Base-by-base conservation (phyloP, 2,888 invertebrate species). In the Cristatella mucedo region DNA sequence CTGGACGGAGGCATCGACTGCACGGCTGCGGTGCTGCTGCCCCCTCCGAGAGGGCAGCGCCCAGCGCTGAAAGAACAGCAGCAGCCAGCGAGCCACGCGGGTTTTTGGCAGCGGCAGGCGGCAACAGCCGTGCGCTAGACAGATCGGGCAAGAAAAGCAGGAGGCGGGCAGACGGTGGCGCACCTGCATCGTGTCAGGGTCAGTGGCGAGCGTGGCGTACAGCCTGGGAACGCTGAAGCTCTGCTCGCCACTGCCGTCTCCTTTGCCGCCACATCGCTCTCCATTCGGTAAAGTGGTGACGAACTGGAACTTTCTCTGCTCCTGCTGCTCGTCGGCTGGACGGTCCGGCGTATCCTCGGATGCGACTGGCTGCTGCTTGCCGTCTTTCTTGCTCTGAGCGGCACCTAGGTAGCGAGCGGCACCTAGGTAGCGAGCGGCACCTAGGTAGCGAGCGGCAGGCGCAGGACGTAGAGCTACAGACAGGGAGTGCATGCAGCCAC, bases 141-240 rank as follows among this genome's bases (percentile, higher is more conserved):
- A n/a, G n/a, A n/a, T n/a, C n/a, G n/a, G n/a, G n/a, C n/a, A n/a
- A n/a, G n/a, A n/a, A n/a, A n/a, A n/a, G n/a, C n/a, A n/a, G n/a
- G n/a, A n/a, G n/a, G n/a, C n/a, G n/a, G n/a, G n/a, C n/a, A n/a
- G n/a, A n/a, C n/a, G n/a, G n/a, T n/a, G 19, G 13, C 33, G 19
- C 33, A 62, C 63, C 59, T 63, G 61, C 21, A 51, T 50, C 4
- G 62, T 59, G 31, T 56, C 54, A 5, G 63, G 63, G 46, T 64
- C 64, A 5, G 56, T 55, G 16, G 62, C 61, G 24, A 60, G 47
- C 44, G 59, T 52, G 26, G 58, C 53, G 22, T 41, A 31, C 26
- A 53, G 44, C 22, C 49, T 48, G 4, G 55, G 47, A 13, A 53
- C 51, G 34, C n/a, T n/a, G n/a, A n/a, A n/a, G n/a, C n/a, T n/a